Evolutionary conservation across 1,140 invertebrate genomes (phyloP).

Genomic region (Drosophila chauvacae): DNA sequence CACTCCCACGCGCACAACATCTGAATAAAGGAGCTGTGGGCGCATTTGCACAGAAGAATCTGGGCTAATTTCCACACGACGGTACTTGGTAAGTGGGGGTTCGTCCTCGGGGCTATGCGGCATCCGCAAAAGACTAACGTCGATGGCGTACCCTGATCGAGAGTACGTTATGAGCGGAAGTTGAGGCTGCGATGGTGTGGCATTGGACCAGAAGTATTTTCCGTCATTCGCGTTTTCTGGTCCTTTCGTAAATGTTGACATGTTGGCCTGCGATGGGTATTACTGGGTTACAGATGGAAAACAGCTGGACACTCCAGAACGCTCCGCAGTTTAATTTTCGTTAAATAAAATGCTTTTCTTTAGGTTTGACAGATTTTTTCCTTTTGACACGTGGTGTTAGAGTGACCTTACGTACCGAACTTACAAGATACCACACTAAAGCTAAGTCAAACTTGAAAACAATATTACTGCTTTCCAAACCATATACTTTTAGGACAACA

Average conservation of each 20-base stretch:
- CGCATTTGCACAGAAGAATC: too few relatives aligned
- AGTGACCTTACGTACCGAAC: not conserved
- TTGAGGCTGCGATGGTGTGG: not conserved
- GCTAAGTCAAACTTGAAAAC: constrained; percentile 3
- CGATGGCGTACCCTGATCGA: too few relatives aligned
- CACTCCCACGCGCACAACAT: not conserved
- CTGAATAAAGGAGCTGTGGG: too few relatives aligned
- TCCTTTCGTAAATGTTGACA: not conserved
- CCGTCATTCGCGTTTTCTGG: not conserved
- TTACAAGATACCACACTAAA: not conserved
- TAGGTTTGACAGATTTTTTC: not conserved
- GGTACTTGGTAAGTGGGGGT: constrained; percentile 59
- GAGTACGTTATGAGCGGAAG: not conserved
- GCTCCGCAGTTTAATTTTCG: not conserved
- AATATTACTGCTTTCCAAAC: constrained; percentile 13
- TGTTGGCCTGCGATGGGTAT: not conserved
- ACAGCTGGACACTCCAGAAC: not conserved
- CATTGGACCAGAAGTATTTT: constrained; percentile 5
- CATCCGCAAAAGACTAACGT: not conserved
- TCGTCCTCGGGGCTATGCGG: not conserved
- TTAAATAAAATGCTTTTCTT: too few relatives aligned
- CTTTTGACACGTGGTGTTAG: not conserved
- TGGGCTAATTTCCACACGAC: constrained; percentile 52
- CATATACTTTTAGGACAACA: constrained; percentile 39
- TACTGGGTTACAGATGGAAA: not conserved